Evolutionary conservation across 2,113 vertebrate genomes (phyloP).

Genomic region (Eulemur rufifrons): DNA sequence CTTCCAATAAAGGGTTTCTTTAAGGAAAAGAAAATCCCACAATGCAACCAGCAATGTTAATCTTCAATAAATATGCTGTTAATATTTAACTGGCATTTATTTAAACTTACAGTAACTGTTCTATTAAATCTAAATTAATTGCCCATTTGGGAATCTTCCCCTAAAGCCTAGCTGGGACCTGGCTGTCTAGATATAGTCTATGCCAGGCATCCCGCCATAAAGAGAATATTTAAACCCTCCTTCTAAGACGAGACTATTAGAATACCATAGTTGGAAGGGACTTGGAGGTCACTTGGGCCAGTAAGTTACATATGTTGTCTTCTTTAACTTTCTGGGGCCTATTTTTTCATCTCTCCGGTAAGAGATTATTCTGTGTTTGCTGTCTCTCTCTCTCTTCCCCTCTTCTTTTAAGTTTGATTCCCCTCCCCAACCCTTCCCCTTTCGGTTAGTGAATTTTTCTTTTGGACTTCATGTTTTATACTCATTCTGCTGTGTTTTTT

Average conservation of each 20-base stretch:
- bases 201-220: conserved; percentile 54
- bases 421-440: too few species aligned
- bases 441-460: not conserved
- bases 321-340: not conserved
- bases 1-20: conserved; percentile 68
- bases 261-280: not conserved
- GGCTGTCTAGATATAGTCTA: conserved; percentile 54
- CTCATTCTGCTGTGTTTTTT: not conserved
- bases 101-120: conserved; percentile 82
- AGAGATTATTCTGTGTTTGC: not conserved
- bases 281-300: not conserved
- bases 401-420: not conserved
- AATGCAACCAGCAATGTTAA: conserved; percentile 75
- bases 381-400: not conserved
- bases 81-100: conserved; percentile 86
- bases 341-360: not conserved
- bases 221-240: conserved; percentile 73
- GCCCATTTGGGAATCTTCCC: conserved; percentile 82
- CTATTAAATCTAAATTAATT: conserved; percentile 83
- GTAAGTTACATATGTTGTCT: not conserved
- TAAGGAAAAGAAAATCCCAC: conserved; percentile 70
- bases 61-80: conserved; percentile 80
- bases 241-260: conserved; percentile 64
- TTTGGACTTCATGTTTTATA: not conserved
- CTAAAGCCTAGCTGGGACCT: conserved; percentile 71